Evolutionary conservation across 2,888 invertebrate species (phyloP), one percentile per base, ranked within the genome.

Genomic region (Drosophila gaucha): DNA sequence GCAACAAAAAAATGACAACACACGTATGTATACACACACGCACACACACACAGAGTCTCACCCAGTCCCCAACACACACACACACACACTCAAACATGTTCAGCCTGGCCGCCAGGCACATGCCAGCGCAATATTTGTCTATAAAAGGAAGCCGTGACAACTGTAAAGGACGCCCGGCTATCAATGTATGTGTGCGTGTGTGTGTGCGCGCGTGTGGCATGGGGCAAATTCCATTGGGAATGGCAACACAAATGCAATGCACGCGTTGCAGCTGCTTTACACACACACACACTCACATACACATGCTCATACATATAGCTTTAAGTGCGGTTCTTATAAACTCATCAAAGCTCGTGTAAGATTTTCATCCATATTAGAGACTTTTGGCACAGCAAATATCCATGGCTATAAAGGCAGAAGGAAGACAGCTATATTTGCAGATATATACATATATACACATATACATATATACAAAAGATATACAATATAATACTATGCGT

Each of bases 81-180:
- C 1, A 26, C 3, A 16, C 16, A 49, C 38, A 39, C 14, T 60
- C 22, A 54, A 56, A 65, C 59, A 54, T 72, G 59, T 59, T 16
- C 49, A 44, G 44, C 22, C 56, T 63, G 75, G 56, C 67, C 66
- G 56, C 65, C 63, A 67, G 86, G 72, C 84, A 83, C 69, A 74
- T 77, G 84, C 70, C 77, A 63, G 56, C 62, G 77, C 86, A 76
- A 83, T 86, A 80, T 80, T 86, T 80, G 80, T 80, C 80, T 86
- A 80, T 83, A 70, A 76, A 83, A 74, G 77, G 70, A 86, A 74
- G 74, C 70, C 77, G 80, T 74, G 74, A 70, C 77, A 86, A 76
- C 77, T 79, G 72, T 39, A 43, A 51, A 35, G 50, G 55, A 44
- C 35, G 49, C 67, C 49, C 31, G 51, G n/a, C 5, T 47, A 31